Evolutionary conservation across 2,888 invertebrate species (phyloP).

Genomic region (Hipparchia sbordonii): DNA sequence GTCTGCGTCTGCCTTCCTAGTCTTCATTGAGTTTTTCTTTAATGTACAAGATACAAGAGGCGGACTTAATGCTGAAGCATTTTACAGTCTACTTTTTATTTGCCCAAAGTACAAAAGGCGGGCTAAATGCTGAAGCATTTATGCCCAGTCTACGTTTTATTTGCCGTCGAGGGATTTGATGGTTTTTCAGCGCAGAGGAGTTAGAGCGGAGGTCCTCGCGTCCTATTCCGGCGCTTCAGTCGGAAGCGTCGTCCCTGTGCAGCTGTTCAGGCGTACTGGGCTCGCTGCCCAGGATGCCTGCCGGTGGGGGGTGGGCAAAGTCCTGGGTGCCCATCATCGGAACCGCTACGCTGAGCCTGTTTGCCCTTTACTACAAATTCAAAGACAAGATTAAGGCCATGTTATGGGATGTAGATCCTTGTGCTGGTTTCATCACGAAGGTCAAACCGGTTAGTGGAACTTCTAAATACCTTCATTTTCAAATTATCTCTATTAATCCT

Average conservation of each 20-base stretch:
- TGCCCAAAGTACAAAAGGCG: too few species aligned
- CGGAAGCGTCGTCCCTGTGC: constrained; percentile 28
- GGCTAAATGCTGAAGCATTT: too few species aligned
- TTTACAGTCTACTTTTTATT: too few species aligned
- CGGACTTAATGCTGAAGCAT: too few species aligned
- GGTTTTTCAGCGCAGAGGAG: constrained; percentile 52
- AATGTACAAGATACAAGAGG: too few species aligned
- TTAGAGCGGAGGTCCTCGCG: constrained; percentile 34
- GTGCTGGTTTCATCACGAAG: constrained; percentile 19
- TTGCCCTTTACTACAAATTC: constrained; percentile 40
- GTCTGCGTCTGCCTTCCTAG: too few species aligned
- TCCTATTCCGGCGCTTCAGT: constrained; percentile 21
- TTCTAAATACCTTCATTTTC: too few species aligned
- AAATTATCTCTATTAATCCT: too few species aligned
- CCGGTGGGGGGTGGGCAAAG: constrained; percentile 20
- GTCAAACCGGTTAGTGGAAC: constrained; percentile 15
- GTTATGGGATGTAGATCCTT: constrained; percentile 26
- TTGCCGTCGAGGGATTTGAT: too few species aligned
- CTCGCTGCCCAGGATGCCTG: background rate
- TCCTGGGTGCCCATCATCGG: constrained; percentile 47
- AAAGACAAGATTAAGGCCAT: constrained; percentile 32
- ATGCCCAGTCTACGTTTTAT: too few species aligned
- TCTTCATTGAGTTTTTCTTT: too few species aligned
- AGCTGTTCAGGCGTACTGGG: constrained; percentile 29
- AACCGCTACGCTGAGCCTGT: constrained; percentile 41